Percentiles rank a stretch among this genome's conserved stretches.
phyloP scores from a whole-genome alignment of 2,888 invertebrate genomes.

The Pinctada fucata region DNA sequence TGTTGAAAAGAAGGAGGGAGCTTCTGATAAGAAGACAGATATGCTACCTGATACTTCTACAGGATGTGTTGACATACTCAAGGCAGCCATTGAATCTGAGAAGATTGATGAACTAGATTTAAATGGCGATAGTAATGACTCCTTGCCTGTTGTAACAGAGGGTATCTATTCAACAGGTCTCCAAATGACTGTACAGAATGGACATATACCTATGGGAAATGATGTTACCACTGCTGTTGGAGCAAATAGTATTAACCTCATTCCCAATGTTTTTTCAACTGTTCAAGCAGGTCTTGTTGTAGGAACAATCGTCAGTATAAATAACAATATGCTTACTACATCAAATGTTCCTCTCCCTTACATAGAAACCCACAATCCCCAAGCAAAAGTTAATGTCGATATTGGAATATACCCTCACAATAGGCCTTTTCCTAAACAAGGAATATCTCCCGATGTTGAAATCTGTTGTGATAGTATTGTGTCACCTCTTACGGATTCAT shows the following conservation, averaged over 20 bases:
- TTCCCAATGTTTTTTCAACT: constrained; percentile 22
- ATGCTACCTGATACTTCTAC: constrained; percentile 16
- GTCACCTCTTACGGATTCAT: constrained; percentile 57
- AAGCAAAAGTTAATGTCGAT: constrained; percentile 22
- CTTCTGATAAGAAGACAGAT: constrained; percentile 17
- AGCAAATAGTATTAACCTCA: constrained; percentile 19
- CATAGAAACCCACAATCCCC: not conserved
- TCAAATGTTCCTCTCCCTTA: constrained; percentile 16
- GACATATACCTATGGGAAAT: constrained; percentile 27
- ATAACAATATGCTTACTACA: constrained; percentile 25
- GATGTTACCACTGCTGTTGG: constrained; percentile 26
- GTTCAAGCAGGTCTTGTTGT: constrained; percentile 24
- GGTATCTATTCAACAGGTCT: constrained; percentile 19
- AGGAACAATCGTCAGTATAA: constrained; percentile 23
- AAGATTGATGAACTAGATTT: constrained; percentile 23
- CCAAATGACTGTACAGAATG: constrained; percentile 10
- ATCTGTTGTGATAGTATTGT: constrained; percentile 67
- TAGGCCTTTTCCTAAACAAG: constrained; percentile 62
- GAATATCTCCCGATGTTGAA: constrained; percentile 62
- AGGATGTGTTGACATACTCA: constrained; percentile 23
- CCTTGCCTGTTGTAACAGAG: constrained; percentile 15
- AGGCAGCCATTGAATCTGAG: constrained; percentile 27
- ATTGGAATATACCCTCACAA: constrained; percentile 54
- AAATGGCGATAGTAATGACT: constrained; percentile 33
- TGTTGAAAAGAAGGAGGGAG: constrained; percentile 7